Evolutionary conservation across 2,888 invertebrate species (phyloP), one percentile per base, ranked within the genome.

Genomic region (Amorpha juglandis): DNA sequence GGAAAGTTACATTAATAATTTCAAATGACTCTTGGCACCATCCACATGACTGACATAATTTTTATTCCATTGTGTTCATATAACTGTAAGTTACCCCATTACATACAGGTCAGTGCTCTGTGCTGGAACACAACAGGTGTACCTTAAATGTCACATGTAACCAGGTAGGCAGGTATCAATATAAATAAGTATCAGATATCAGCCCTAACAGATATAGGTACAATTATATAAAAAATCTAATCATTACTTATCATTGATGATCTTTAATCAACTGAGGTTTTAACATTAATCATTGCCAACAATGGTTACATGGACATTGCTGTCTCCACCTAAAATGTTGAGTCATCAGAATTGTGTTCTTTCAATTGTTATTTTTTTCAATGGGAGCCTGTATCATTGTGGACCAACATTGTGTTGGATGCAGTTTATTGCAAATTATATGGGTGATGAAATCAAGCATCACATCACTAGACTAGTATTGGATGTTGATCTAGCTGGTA

Each of bases 301-400:
- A 81, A 82, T 80, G 69, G 69, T 71, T 78, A 77, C 76, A 82
- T 83, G 82, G 83, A 86, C 52, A 86, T 78, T 73, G 63, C 47
- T 66, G 66, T 66, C 66, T 66, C 66, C 66, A 81, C 80, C 81
- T 78, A 81, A 75, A 77, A 76, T 74, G 79, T 81, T 84, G 80
- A 84, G 80, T 83, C 83, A 83, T 80, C 79, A 74, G 76, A 74
- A 78, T 76, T 75, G 77, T 74, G 77, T 79, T 76, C 81, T 76
- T 50, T 67, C 38, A 67, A 67, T 62, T 62, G 66, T 62, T 27
- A 58, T 66, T 66, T 71, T 72, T 71, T 81, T 83, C 74, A 79
- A 83, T 82, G 75, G 76, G 79, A 77, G 80, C 73, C 79, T 78
- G 65, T 68, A 74, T 67, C 71, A 80, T 83, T 82, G 80, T 82